A percentile compares a stretch with the other conserved stretches of the same genome.
Evolutionary conservation across 2,888 invertebrate genomes (phyloP).

Genomic region (Oscheius onirici): DNA sequence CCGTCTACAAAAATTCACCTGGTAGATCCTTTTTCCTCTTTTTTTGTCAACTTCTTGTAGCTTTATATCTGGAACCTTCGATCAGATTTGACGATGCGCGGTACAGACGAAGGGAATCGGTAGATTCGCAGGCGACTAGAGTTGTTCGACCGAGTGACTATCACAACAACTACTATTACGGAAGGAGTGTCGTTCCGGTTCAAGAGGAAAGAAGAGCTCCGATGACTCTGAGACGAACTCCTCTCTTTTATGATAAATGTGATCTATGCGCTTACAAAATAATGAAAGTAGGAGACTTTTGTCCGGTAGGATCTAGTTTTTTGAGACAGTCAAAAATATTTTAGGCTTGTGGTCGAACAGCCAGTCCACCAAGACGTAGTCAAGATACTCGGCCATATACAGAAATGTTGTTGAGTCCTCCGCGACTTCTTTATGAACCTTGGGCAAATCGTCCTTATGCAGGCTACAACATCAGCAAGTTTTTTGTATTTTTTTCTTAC

Average conservation of each 20-base stretch:
- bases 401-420: slow-evolving; percentile 20
- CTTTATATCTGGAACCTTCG: slow-evolving; percentile 19
- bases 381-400: neutral
- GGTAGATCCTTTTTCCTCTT: neutral
- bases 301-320: slow-evolving; percentile 16
- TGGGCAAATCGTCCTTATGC: slow-evolving; percentile 15
- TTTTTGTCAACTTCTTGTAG: neutral
- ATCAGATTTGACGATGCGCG: slow-evolving; percentile 6
- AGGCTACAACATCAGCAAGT: slow-evolving; percentile 3
- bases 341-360: slow-evolving; percentile 29
- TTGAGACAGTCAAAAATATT: neutral
- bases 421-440: slow-evolving; percentile 15
- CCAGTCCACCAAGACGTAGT: slow-evolving; percentile 7
- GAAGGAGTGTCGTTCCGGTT: neutral
- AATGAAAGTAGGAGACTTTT: slow-evolving; percentile 29
- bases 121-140: slow-evolving; percentile 18
- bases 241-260: slow-evolving; percentile 36
- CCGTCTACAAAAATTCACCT: slow-evolving; percentile 19
- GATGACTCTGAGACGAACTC: slow-evolving; percentile 16
- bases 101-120: slow-evolving; percentile 19
- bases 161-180: neutral
- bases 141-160: slow-evolving; percentile 12
- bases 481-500: neutral
- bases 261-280: slow-evolving; percentile 34
- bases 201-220: neutral